A percentile compares a stretch with the other conserved stretches of the same genome.
Evolutionary conservation across 2,888 invertebrate species (phyloP).

Genomic region (Brachyptera putata): DNA sequence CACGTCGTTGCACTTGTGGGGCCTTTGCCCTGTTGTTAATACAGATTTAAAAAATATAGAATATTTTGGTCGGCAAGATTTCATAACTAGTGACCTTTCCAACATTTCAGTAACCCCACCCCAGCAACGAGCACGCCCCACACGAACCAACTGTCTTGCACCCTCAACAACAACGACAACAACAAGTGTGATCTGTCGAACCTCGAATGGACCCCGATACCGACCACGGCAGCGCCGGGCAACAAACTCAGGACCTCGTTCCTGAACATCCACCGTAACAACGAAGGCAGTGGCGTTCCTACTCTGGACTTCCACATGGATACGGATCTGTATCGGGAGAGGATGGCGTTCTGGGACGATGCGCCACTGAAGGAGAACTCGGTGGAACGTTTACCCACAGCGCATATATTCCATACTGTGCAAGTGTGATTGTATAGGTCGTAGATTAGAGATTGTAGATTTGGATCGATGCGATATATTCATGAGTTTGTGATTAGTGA

Average conservation of each 20-base stretch:
- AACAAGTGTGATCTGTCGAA: background rate
- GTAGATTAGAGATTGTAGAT: too few relatives aligned
- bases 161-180: background rate
- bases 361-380: slow-evolving; percentile 25
- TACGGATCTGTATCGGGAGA: slow-evolving; percentile 13
- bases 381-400: background rate
- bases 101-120: background rate
- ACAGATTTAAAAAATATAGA: too few relatives aligned
- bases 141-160: background rate
- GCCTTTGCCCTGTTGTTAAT: too few relatives aligned
- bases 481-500: too few relatives aligned
- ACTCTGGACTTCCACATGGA: slow-evolving; percentile 16
- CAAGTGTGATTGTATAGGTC: background rate
- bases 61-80: too few relatives aligned
- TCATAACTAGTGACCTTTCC: too few relatives aligned
- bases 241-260: background rate
- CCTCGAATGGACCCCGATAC: background rate
- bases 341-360: slow-evolving; percentile 26
- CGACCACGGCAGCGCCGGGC: background rate
- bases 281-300: background rate
- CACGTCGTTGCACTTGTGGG: too few relatives aligned
- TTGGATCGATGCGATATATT: too few relatives aligned
- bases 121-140: background rate
- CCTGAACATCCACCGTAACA: background rate
- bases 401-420: background rate